phyloP scores from a whole-genome alignment of 1,140 invertebrate species.

The Drosophila nigromelanica region DNA sequence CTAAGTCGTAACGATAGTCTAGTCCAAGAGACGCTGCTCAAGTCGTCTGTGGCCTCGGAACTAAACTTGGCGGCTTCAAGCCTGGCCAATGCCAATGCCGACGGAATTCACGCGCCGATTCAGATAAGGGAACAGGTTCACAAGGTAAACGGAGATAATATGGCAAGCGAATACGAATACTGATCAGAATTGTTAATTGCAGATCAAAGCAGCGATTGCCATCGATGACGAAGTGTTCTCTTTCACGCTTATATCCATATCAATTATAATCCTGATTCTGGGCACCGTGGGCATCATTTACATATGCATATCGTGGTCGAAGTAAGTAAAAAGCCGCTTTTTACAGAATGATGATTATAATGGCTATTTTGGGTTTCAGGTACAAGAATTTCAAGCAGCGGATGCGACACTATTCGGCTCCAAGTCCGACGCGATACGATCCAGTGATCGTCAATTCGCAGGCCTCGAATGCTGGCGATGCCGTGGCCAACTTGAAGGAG shows the following conservation, averaged over 20 bases:
- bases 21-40: slow-evolving; percentile 86
- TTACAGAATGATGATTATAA: neutral
- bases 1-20: slow-evolving; percentile 88
- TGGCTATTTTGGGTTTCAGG: slow-evolving; percentile 79
- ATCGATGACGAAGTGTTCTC: slow-evolving; percentile 90
- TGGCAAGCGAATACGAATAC: neutral
- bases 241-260: slow-evolving; percentile 93
- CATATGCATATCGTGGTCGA: slow-evolving; percentile 96
- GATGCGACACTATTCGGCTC: slow-evolving; percentile 89
- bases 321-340: slow-evolving; percentile 85
- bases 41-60: slow-evolving; percentile 86
- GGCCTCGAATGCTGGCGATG: slow-evolving; percentile 79
- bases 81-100: slow-evolving; percentile 87
- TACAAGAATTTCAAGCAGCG: slow-evolving; percentile 92
- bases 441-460: slow-evolving; percentile 89
- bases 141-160: slow-evolving; percentile 52
- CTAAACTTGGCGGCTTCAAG: slow-evolving; percentile 88
- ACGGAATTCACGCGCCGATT: slow-evolving; percentile 88
- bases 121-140: slow-evolving; percentile 76
- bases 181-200: neutral
- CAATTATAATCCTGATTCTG: slow-evolving; percentile 93
- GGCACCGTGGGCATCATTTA: slow-evolving; percentile 94
- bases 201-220: slow-evolving; percentile 86
- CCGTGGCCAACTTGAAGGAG: slow-evolving; percentile 87
- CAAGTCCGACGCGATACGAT: slow-evolving; percentile 88